phyloP scores from a whole-genome alignment of 2,888 invertebrate species.

The Hyposoter dolosus region DNA sequence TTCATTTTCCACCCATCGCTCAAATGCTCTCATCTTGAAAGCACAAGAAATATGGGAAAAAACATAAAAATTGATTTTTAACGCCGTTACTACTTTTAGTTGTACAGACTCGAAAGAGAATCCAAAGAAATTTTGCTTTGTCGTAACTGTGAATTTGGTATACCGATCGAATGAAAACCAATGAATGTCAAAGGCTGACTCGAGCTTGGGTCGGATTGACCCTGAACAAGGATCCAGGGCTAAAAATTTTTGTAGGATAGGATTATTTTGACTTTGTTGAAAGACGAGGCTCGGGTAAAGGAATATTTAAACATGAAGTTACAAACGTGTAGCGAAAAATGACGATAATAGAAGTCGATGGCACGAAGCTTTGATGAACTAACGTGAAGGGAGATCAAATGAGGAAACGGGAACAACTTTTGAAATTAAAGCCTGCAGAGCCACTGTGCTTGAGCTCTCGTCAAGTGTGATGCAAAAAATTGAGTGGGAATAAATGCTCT shows the following conservation, averaged over 20 bases:
- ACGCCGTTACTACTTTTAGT: background rate
- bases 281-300: conserved; percentile 1
- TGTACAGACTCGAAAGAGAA: background rate
- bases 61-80: background rate
- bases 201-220: background rate
- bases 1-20: background rate
- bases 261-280: background rate
- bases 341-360: background rate
- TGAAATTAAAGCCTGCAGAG: conserved; percentile 50
- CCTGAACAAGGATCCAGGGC: background rate
- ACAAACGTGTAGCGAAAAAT: background rate
- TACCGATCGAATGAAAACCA: too few relatives aligned
- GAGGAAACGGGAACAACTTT: conserved; percentile 22
- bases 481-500: conserved; percentile 41
- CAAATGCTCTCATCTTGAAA: background rate
- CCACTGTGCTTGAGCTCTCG: conserved; percentile 40
- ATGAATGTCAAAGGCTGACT: background rate
- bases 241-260: background rate
- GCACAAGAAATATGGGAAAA: background rate
- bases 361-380: conserved; percentile 6
- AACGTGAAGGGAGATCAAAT: conserved; percentile 10
- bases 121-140: too few relatives aligned
- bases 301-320: background rate
- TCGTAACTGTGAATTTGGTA: too few relatives aligned
- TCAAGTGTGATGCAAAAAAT: conserved; percentile 42